These are phyloP conservation scores for Xiphophorus hellerii DNA, from an alignment of 2,113 vertebrate genomes.

Conservation along the genomic window DNA sequence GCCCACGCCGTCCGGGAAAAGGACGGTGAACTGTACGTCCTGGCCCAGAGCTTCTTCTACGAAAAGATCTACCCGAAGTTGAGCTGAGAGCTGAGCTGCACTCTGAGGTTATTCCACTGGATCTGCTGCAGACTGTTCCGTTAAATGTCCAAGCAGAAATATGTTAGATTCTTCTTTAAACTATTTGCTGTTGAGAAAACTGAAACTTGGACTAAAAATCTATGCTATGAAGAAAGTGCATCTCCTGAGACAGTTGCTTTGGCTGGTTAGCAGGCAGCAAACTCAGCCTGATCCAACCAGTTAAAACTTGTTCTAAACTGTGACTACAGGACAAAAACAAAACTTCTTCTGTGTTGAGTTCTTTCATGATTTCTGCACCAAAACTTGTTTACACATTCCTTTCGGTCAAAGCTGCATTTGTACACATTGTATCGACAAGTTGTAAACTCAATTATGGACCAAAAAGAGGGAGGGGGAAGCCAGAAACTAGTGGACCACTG, in stretches of 20 bases:
- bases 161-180: constrained; percentile 3
- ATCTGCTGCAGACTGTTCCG: background rate
- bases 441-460: constrained; percentile 66
- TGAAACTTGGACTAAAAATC: background rate
- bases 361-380: constrained; percentile 32
- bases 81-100: constrained; percentile 76
- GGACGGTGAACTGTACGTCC: constrained; percentile 92
- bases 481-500: constrained; percentile 28
- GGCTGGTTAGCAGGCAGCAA: constrained; percentile 2
- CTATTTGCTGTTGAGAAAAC: constrained; percentile 36
- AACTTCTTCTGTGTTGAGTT: background rate
- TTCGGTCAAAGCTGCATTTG: constrained; percentile 34
- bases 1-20: constrained; percentile 94
- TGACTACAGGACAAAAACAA: background rate
- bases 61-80: constrained; percentile 98
- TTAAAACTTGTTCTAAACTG: constrained; percentile 2
- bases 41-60: constrained; percentile 96
- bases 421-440: constrained; percentile 40
- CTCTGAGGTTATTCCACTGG: background rate
- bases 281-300: background rate
- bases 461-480: constrained; percentile 49
- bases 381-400: constrained; percentile 68
- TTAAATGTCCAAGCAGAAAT: background rate
- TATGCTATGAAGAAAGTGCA: constrained; percentile 1
- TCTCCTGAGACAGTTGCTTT: background rate